Base-by-base conservation (phyloP, 2,888 invertebrate species). In the Drosophila cracens region DNA sequence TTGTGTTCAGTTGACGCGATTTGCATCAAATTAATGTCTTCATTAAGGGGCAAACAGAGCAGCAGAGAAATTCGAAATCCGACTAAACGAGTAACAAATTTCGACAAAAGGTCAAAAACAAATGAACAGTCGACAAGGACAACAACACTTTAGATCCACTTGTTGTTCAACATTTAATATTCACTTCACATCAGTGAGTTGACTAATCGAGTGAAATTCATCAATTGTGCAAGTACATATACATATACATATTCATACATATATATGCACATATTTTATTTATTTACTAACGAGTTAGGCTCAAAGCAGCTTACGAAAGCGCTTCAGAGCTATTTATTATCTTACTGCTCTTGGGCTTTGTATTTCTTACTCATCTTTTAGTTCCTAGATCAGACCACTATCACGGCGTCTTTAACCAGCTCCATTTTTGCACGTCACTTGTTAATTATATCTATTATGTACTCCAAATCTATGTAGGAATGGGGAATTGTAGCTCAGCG, bases 21-120 rank as follows among this genome's bases (percentile, higher is more conserved):
- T 90, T 90, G 87, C 90, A 90, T 90, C 89, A 89, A 87, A 87
- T 87, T 87, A 89, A 87, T 87, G 89, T 87, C 87, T 87, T 87
- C 88, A 85, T 87, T 83, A 83, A 66, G 67, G 65, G 70, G 60
- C 81, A 81, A 58, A 76, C 74, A 67, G 62, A 79, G 40, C 16
- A 61, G 46, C 49, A 77, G 49, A 63, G 33, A 36, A 34, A 63
- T 63, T 63, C 21, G 65, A 34, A 46, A 46, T 25, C 25, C 25
- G 4, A 36, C 25, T 27, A 33, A 46, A 46, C 29, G 33, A 18
- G 29, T 38, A 33, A 48, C 36, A 57, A 71, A 48, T 59, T 64
- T 40, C 27, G 31, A 56, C 65, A 57, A 54, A 61, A 61, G 56
- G 51, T 60, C 66, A 56, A 18, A 51, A 62, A 29, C 34, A 53